Percentiles rank a stretch among this genome's conserved stretches.
phyloP scores from a whole-genome alignment of 2,888 invertebrate genomes.

The Eilema griseolum region DNA sequence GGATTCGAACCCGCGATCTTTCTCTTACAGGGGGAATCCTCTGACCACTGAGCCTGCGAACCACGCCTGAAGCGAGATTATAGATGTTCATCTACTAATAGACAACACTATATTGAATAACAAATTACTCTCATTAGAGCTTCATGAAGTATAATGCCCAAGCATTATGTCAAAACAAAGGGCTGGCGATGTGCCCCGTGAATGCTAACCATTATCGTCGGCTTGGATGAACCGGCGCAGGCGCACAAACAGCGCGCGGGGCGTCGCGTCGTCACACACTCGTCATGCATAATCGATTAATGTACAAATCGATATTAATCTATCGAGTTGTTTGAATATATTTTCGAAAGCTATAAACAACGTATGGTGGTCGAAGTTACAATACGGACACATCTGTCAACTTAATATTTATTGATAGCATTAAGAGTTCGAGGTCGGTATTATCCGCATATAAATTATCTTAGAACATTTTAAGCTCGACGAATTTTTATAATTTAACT shows the following conservation, averaged over 20 bases:
- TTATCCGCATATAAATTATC: not conserved
- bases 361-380: not conserved
- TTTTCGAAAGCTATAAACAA: not conserved
- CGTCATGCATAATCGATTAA: conserved; percentile 28
- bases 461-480: too few relatives aligned
- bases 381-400: not conserved
- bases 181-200: conserved; percentile 8
- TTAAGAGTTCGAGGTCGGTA: not conserved
- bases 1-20: too few relatives aligned
- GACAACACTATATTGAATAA: conserved; percentile 18
- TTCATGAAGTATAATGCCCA: conserved; percentile 25
- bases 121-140: conserved; percentile 30
- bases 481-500: too few relatives aligned
- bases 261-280: not conserved
- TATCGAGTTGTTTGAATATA: conserved; percentile 19
- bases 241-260: not conserved
- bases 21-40: too few relatives aligned
- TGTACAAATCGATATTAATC: conserved; percentile 20
- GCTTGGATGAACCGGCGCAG: conserved; percentile 26
- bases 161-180: conserved; percentile 21
- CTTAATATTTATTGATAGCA: not conserved
- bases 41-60: too few relatives aligned
- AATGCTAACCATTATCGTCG: conserved; percentile 15
- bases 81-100: not conserved
- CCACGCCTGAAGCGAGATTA: too few relatives aligned